Conservation (phyloP, 2,888 invertebrate genomes). For the Mantis religiosa region DNA sequence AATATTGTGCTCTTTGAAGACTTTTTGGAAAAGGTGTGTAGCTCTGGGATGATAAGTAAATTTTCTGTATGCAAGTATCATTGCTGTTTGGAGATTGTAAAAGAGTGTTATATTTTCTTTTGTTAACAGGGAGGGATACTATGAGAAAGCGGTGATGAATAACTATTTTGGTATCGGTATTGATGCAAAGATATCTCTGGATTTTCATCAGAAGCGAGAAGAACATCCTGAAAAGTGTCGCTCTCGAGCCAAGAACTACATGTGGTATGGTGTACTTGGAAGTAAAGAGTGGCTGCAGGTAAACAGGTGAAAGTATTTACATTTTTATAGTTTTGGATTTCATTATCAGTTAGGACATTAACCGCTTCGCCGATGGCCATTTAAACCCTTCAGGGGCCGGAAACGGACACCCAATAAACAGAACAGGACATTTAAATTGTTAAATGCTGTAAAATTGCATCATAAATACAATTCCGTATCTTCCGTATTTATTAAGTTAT, state of each 20-base stretch:
- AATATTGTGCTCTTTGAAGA: too few relatives aligned
- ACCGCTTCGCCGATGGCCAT: too few relatives aligned
- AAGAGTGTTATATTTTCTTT: background rate
- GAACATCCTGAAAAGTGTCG: slow-evolving; percentile 95
- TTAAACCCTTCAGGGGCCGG: too few relatives aligned
- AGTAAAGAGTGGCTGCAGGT: slow-evolving; percentile 66
- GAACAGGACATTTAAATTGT: too few relatives aligned
- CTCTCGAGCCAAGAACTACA: slow-evolving; percentile 89
- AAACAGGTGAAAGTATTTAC: background rate
- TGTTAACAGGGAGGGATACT: slow-evolving; percentile 69
- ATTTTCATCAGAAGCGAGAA: slow-evolving; percentile 95
- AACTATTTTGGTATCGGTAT: slow-evolving; percentile 98
- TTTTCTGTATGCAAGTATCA: background rate
- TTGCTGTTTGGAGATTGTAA: background rate
- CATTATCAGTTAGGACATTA: too few relatives aligned
- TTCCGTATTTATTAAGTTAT: too few relatives aligned
- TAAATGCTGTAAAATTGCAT: too few relatives aligned
- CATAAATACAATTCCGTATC: too few relatives aligned
- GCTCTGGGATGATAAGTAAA: too few relatives aligned
- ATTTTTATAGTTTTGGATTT: too few relatives aligned
- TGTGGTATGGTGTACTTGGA: slow-evolving; percentile 87
- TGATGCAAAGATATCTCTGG: slow-evolving; percentile 94
- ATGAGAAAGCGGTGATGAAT: slow-evolving; percentile 96
- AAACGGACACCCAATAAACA: too few relatives aligned
- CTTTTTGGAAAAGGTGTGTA: too few relatives aligned